These are phyloP conservation scores for Campopleginae sp. DNA, from an alignment of 2,888 invertebrate genomes.

Conservation along the genomic window DNA sequence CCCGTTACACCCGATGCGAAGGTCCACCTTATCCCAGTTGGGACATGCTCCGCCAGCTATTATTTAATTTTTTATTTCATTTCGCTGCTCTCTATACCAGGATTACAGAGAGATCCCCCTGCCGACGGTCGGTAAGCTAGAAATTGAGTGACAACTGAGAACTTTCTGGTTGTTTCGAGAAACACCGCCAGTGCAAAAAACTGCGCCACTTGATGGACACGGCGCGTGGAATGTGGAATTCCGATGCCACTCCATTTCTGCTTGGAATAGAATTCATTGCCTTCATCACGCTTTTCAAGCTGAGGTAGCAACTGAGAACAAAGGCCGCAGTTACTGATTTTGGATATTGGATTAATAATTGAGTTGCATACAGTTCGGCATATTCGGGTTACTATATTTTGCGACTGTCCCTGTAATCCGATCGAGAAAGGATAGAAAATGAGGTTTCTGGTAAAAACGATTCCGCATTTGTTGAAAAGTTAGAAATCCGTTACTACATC, in stretches of 20 bases:
- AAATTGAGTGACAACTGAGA: too few species aligned
- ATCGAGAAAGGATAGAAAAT: background rate
- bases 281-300: background rate
- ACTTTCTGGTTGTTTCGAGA: background rate
- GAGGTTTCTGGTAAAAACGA: background rate
- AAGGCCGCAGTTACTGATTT: background rate
- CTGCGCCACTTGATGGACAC: slow-evolving; percentile 4
- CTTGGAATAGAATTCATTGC: background rate
- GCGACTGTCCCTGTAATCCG: background rate
- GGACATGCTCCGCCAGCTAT: background rate
- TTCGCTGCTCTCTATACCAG: background rate
- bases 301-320: background rate
- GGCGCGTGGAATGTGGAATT: background rate
- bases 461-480: background rate
- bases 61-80: background rate
- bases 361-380: background rate
- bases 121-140: background rate
- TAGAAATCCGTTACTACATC: background rate
- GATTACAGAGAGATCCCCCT: background rate
- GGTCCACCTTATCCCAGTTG: background rate
- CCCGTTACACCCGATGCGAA: background rate
- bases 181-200: background rate
- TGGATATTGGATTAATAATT: background rate
- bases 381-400: background rate
- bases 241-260: background rate